These are phyloP conservation scores for Thinocorus orbignyianus DNA, from an alignment of 2,113 vertebrate species.

Conservation along the genomic window DNA sequence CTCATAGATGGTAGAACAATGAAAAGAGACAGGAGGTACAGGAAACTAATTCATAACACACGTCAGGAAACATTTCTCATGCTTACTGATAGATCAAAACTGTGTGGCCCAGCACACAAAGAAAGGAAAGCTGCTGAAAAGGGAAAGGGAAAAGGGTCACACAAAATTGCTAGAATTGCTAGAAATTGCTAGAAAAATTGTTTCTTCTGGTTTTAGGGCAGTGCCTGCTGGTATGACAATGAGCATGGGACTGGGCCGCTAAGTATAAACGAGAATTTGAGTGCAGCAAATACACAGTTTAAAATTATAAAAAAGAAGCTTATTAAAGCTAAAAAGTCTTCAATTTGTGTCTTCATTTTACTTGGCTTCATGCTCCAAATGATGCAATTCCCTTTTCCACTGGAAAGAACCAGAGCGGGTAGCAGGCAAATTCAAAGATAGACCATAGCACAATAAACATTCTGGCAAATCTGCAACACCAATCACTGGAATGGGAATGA, in stretches of 20 bases:
- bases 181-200: background rate
- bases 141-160: background rate
- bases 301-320: background rate
- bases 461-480: background rate
- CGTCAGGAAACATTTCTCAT: slow-evolving; percentile 16
- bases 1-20: background rate
- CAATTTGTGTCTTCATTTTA: background rate
- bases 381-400: background rate
- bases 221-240: background rate
- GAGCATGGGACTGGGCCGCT: background rate
- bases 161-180: background rate
- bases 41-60: slow-evolving; percentile 20
- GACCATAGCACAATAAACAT: background rate
- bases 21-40: background rate
- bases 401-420: background rate
- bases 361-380: background rate
- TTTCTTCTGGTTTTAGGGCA: background rate
- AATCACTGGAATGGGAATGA: background rate
- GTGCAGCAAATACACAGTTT: background rate
- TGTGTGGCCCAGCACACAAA: background rate
- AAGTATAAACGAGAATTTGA: background rate
- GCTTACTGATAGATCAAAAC: background rate
- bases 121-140: background rate
- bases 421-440: background rate
- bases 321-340: background rate